Evolutionary conservation across 2,797 vertebrate genomes (phyloP), one percentile per base, ranked within the genome.

Genomic region (Xyrichtys novacula): DNA sequence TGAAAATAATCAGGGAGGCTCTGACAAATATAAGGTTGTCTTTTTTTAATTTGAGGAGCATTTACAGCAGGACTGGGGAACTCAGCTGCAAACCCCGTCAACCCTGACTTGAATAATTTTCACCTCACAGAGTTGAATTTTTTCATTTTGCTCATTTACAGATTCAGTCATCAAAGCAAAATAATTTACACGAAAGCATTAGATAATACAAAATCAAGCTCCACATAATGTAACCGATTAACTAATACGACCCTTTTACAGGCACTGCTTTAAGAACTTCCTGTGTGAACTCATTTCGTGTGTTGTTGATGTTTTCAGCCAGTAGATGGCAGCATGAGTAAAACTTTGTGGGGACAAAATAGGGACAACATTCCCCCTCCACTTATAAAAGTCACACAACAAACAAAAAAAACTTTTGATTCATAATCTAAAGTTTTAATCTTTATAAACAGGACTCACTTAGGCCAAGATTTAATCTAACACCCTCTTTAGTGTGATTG

Each of bases 281-380:
- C 6, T 17, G 7, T 61, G 19, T 23, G 6, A 5, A 8, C 0
- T 16, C 0, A 5, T 3, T 7, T 5, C 1, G 9, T 5, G 10
- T 22, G 2, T 42, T 1, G 16, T 38, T 38, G 9, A 12, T 43
- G 44, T 39, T 66, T 71, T 36, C 9, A 20, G 42, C 85, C 93
- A 93, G 65, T 54, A 91, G 92, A 59, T 81, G 91, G 85, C 86
- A 89, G 77, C 59, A 70, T 68, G 46, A 71, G 55, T 73, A 16
- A 54, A 15, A 49, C 7, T 19, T 17, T 36, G 12, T 42, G 12
- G 32, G 53, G 54, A 17, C 0, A 39, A 38, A 32, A 10, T 12
- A 29, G 26, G 0, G 3, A 8, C 44, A 10, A 15, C 28, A 15
- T 38, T 1, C 36, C 16, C 15, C 32, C 36, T 38, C 3, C 36